Base-by-base conservation (phyloP, 2,797 vertebrate genomes). In the Cossypha heuglini region DNA sequence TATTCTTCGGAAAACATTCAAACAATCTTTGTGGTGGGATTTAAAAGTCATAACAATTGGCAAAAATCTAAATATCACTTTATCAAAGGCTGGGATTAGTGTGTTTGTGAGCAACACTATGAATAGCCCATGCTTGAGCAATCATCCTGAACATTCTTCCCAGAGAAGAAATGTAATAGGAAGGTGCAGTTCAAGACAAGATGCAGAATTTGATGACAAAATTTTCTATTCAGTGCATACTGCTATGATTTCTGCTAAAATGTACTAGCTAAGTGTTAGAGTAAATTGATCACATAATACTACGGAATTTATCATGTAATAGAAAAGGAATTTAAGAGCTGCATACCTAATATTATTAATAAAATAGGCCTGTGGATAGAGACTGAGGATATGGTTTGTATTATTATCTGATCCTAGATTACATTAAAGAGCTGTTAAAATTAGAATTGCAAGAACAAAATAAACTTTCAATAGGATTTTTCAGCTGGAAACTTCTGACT, bases 291-390 rank as follows among this genome's bases (percentile, higher is more conserved):
- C 85, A 86, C 85, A 81, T 84, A 90, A 84, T 86, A 80, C 80
- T 77, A 17, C 11, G 86, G 94, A 95, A 96, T 96, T 87, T 62
- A 77, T 80, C 61, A 54, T 85, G 95, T 74, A 92, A 96, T 45
- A 90, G 83, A 62, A 93, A 91, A 95, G 89, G 93, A 96, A 96
- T 97, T 95, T 94, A 96, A 95, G 88, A 95, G 77, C 93, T 40
- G 58, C 94, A 96, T 94, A 94, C 55, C 86, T 68, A 93, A 59
- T 88, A 84, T 78, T 95, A 94, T 96, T 93, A 96, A 93, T 90
- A 93, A 96, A 96, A 94, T 73, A 79, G 79, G 91, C 63, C 91
- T 67, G 69, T 63, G 80, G 37, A 55, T 52, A 86, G 35, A 91
- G 75, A 93, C 37, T 91, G 29, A 64, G 72, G 55, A 91, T 69